These are phyloP conservation scores for Hemithea aestivaria DNA, from an alignment of 2,888 invertebrate genomes.

Conservation along the genomic window DNA sequence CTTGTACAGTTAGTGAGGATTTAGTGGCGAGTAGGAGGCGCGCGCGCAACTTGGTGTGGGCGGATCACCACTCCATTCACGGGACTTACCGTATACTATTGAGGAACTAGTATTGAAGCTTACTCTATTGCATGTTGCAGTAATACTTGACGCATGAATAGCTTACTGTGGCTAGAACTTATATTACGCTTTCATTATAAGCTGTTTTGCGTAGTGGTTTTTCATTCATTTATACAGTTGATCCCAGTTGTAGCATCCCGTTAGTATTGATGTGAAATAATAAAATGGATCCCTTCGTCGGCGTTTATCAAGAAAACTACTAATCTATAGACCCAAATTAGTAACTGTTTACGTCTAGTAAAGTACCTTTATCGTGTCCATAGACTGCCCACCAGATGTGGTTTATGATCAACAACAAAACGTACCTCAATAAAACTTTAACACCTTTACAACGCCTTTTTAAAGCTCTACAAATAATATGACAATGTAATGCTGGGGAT, in stretches of 20 bases:
- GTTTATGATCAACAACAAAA: slow-evolving; percentile 58
- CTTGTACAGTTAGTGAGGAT: slow-evolving; percentile 65
- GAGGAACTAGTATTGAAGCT: slow-evolving; percentile 6
- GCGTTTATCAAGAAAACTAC: no score
- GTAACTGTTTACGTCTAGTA: slow-evolving; percentile 1
- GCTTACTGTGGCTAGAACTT: no score
- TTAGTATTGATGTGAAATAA: no score
- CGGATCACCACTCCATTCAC: slow-evolving; percentile 58
- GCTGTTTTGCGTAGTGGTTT: no score
- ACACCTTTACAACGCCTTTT: slow-evolving; percentile 46
- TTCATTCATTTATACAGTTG: no score
- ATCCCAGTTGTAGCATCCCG: no score
- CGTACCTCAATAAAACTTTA: slow-evolving; percentile 52
- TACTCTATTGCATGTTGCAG: no score
- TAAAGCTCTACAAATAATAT: slow-evolving; percentile 23
- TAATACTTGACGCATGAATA: no score
- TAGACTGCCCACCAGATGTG: slow-evolving; percentile 51
- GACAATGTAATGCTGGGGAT: slow-evolving; percentile 21
- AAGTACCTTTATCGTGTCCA: slow-evolving; percentile 21
- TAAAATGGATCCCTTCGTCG: no score
- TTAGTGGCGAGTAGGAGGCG: slow-evolving; percentile 62
- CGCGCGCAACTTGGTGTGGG: slow-evolving; percentile 59
- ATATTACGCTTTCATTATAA: no score
- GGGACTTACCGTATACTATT: slow-evolving; percentile 26
- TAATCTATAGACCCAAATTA: no score